Evolutionary conservation across 2,888 invertebrate species (phyloP).

Genomic region (Macaria liturata): DNA sequence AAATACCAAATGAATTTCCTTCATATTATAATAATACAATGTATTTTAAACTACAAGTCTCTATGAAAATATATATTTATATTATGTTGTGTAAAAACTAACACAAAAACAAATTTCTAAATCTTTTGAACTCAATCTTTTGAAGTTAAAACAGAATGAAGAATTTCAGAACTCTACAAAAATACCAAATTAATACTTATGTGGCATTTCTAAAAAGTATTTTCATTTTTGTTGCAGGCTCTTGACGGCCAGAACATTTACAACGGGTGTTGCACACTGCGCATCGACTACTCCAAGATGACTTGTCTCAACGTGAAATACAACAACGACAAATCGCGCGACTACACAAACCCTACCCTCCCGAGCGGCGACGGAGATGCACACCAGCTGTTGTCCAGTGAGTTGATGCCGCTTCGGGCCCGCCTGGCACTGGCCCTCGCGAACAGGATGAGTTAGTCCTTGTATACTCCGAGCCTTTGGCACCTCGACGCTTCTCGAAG

Average conservation of each 20-base stretch:
- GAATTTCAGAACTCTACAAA: no score
- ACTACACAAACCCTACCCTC: slow-evolving; percentile 99
- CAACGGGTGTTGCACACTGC: slow-evolving; percentile 99
- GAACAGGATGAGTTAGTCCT: slow-evolving; percentile 86
- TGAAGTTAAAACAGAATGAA: no score
- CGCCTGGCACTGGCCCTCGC: slow-evolving; percentile 80
- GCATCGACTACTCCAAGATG: slow-evolving; percentile 99
- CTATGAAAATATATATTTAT: no score
- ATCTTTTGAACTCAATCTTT: no score
- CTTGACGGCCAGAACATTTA: slow-evolving; percentile 99
- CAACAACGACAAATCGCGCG: slow-evolving; percentile 99
- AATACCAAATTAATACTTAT: no score
- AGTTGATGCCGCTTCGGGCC: slow-evolving; percentile 84
- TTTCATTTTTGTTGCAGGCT: slow-evolving; percentile 79
- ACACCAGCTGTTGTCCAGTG: slow-evolving; percentile 86
- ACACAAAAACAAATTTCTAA: no score
- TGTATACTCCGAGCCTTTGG: slow-evolving; percentile 51
- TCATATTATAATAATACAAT: no score
- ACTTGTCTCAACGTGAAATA: slow-evolving; percentile 99
- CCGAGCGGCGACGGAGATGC: slow-evolving; percentile 94
- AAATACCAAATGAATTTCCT: no score
- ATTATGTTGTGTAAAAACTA: no score
- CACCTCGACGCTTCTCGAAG: slow-evolving; percentile 67
- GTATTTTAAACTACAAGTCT: no score
- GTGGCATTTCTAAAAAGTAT: no score